phyloP scores from a whole-genome alignment of 1,140 invertebrate species.

The Bombus polaris region DNA sequence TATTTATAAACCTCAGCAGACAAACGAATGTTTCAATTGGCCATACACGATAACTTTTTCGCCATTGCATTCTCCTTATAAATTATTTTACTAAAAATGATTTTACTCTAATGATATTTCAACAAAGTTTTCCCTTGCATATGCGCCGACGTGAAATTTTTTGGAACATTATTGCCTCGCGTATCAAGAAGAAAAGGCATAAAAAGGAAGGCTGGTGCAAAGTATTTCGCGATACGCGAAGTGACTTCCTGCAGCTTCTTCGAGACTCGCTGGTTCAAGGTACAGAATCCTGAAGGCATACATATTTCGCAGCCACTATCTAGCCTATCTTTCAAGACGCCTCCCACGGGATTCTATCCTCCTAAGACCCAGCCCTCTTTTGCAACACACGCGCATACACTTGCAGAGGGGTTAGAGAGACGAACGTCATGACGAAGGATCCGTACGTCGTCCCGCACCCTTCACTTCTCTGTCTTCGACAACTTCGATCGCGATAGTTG shows the following conservation, averaged over 20 bases:
- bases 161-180: not conserved
- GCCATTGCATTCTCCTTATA: not conserved
- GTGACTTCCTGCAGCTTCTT: constrained; percentile 60
- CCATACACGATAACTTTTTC: not conserved
- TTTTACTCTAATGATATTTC: not conserved
- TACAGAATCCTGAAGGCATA: constrained; percentile 69
- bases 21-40: not conserved
- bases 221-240: constrained; percentile 54
- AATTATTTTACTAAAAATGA: not conserved
- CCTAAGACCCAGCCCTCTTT: constrained; percentile 67
- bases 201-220: constrained; percentile 18
- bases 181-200: constrained; percentile 22
- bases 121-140: not conserved
- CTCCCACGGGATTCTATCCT: constrained; percentile 70
- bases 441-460: constrained; percentile 18
- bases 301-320: constrained; percentile 74
- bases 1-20: not conserved
- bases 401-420: constrained; percentile 45
- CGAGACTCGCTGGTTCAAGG: constrained; percentile 55
- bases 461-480: constrained; percentile 20
- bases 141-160: not conserved
- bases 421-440: constrained; percentile 54
- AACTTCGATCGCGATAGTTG: constrained; percentile 54
- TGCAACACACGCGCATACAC: constrained; percentile 43
- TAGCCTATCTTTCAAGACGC: constrained; percentile 71